phyloP scores from a whole-genome alignment of 2,888 invertebrate species.

The Nasonovia ribisnigri region DNA sequence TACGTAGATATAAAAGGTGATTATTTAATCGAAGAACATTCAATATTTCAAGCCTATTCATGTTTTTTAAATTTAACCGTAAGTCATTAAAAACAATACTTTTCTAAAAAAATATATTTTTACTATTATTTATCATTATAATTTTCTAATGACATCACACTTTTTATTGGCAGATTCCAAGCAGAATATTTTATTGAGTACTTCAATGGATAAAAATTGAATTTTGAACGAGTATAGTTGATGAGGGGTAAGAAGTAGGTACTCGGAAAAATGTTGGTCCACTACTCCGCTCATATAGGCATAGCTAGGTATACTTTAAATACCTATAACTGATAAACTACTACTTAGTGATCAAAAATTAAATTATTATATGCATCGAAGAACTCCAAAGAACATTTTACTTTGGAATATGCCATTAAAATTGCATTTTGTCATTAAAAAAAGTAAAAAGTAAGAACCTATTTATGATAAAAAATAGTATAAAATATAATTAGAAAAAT shows the following conservation, averaged over 20 bases:
- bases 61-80: not conserved
- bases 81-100: not conserved
- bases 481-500: not conserved
- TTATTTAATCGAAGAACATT: too few species aligned
- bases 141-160: not conserved
- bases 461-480: not conserved
- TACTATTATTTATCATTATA: not conserved
- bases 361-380: not conserved
- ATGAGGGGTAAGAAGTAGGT: not conserved
- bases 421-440: not conserved
- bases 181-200: not conserved
- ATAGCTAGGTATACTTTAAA: not conserved
- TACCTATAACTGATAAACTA: not conserved
- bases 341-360: not conserved
- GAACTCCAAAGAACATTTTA: not conserved
- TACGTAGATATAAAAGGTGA: not conserved
- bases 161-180: not conserved
- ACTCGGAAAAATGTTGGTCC: not conserved
- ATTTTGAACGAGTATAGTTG: not conserved
- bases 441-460: not conserved
- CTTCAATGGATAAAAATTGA: not conserved
- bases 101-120: not conserved
- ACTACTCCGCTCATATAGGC: not conserved
- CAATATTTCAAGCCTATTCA: not conserved
- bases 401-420: not conserved